A percentile compares a stretch with the other conserved stretches of the same genome.
phyloP scores from a whole-genome alignment of 2,888 invertebrate species.

The Eristalinus aeneus region DNA sequence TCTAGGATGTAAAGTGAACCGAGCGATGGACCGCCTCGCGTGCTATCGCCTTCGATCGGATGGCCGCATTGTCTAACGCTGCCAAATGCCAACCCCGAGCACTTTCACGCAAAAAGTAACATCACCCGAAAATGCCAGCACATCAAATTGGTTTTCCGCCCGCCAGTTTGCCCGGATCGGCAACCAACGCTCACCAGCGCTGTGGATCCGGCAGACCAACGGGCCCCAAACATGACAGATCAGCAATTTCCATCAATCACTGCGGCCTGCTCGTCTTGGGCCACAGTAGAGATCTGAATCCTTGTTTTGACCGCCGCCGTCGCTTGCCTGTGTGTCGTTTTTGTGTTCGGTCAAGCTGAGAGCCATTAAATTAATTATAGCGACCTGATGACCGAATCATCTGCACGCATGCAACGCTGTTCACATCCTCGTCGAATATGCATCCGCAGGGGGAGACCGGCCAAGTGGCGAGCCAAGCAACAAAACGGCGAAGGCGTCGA shows the following conservation, averaged over 20 bases:
- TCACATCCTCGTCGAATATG: slow-evolving; percentile 31
- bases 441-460: slow-evolving; percentile 39
- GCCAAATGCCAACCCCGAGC: slow-evolving; percentile 32
- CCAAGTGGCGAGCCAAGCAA: slow-evolving; percentile 5
- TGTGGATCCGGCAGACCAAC: slow-evolving; percentile 64
- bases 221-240: slow-evolving; percentile 69
- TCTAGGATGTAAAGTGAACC: slow-evolving; percentile 42
- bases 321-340: slow-evolving; percentile 53
- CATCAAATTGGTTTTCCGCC: slow-evolving; percentile 30
- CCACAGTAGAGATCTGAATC: slow-evolving; percentile 47
- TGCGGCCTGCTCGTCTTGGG: slow-evolving; percentile 21
- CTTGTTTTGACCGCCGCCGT: slow-evolving; percentile 19
- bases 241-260: slow-evolving; percentile 68
- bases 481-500: slow-evolving; percentile 26
- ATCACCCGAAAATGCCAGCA: slow-evolving; percentile 33
- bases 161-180: not conserved
- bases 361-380: slow-evolving; percentile 69
- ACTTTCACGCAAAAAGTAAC: slow-evolving; percentile 52
- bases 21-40: slow-evolving; percentile 47
- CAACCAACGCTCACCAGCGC: not conserved
- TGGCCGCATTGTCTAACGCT: slow-evolving; percentile 39
- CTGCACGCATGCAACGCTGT: slow-evolving; percentile 55
- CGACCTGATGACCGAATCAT: slow-evolving; percentile 66
- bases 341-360: slow-evolving; percentile 60
- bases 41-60: slow-evolving; percentile 27